Conservation (phyloP, 2,888 invertebrate species). For the Acanthosepion esculentum region DNA sequence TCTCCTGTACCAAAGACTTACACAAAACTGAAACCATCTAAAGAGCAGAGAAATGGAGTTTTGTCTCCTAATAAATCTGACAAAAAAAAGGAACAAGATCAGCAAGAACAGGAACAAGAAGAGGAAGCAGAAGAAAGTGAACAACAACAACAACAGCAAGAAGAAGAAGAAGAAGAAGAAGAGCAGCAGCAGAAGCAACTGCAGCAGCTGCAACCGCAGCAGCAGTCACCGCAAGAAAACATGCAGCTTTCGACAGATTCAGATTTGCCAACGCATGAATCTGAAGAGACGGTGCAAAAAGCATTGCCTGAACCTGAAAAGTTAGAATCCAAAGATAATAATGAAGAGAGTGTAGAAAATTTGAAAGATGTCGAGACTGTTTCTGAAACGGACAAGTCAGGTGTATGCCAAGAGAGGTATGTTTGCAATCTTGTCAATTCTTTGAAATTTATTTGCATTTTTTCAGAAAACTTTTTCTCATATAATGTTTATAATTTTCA, state of each 20-base stretch:
- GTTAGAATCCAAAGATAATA: not conserved
- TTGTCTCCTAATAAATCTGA: constrained; percentile 11
- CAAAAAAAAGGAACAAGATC: not conserved
- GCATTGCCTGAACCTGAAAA: not conserved
- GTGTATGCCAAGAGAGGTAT: not conserved
- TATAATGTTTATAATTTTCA: no score
- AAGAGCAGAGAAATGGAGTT: constrained; percentile 39
- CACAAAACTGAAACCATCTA: constrained; percentile 44
- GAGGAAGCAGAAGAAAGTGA: not conserved
- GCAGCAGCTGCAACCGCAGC: not conserved
- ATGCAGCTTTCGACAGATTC: not conserved
- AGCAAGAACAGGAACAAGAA: not conserved
- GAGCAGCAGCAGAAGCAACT: not conserved
- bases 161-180: not conserved
- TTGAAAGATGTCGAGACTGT: not conserved
- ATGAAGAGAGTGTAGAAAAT: not conserved
- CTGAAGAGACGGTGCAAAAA: not conserved
- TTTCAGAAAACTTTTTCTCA: no score
- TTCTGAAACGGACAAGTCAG: not conserved
- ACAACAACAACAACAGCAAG: not conserved
- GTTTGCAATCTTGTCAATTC: not conserved
- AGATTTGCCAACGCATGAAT: not conserved
- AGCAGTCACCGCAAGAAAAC: not conserved
- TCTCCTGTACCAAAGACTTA: constrained; percentile 24
- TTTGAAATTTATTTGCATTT: no score